A percentile compares a stretch with the other conserved stretches of the same genome.
These are phyloP conservation scores for Mylabris sibirica DNA, from an alignment of 2,888 invertebrate genomes.

Conservation along the genomic window DNA sequence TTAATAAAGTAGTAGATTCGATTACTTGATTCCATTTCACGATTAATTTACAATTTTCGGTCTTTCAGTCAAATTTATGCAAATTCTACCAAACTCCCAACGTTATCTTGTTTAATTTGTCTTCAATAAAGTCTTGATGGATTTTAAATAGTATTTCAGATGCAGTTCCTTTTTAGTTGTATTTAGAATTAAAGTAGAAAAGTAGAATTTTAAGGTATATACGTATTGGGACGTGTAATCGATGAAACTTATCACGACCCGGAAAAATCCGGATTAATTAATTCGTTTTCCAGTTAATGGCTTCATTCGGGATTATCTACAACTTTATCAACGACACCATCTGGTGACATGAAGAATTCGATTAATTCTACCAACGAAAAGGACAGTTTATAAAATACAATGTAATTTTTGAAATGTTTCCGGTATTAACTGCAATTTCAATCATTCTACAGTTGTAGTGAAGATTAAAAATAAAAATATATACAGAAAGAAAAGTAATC, in stretches of 20 bases:
- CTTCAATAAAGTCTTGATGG: conserved; percentile 15
- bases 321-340: conserved; percentile 18
- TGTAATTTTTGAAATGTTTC: conserved; percentile 22
- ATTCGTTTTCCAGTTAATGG: conserved; percentile 13
- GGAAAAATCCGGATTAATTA: conserved; percentile 8
- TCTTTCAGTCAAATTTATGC: background rate
- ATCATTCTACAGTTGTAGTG: conserved; percentile 13
- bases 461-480: background rate
- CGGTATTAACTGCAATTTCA: conserved; percentile 27
- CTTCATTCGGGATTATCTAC: conserved; percentile 16
- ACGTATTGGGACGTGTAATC: conserved; percentile 8
- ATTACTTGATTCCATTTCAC: background rate
- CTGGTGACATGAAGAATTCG: conserved; percentile 1
- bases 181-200: no score
- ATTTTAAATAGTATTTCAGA: conserved; percentile 14
- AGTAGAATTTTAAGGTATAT: conserved; percentile 6
- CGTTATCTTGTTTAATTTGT: conserved; percentile 18
- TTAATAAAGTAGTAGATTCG: background rate
- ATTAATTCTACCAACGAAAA: conserved; percentile 18
- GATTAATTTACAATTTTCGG: background rate
- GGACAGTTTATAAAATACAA: conserved; percentile 21
- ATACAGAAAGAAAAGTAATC: conserved; percentile 27
- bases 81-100: background rate
- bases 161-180: no score
- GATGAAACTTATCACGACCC: background rate